Evolutionary conservation across 1,140 invertebrate genomes (phyloP).

Genomic region (Elymnias hypermnestra): DNA sequence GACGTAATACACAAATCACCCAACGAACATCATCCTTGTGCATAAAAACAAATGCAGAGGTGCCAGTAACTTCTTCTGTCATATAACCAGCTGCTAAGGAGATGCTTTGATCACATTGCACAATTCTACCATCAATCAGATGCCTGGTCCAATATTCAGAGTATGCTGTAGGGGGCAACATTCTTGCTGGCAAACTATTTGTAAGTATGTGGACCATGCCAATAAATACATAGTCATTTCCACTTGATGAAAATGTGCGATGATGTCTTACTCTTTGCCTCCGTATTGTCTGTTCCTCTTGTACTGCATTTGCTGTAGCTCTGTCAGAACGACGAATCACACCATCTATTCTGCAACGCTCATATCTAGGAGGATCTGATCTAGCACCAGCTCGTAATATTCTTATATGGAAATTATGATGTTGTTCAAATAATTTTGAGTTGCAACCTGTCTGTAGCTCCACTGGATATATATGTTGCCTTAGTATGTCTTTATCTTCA

Average conservation of each 20-base stretch:
- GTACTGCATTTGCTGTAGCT: slow-evolving; percentile 62
- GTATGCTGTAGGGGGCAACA: slow-evolving; percentile 82
- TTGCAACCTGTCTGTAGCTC: slow-evolving; percentile 61
- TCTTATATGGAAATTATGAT: slow-evolving; percentile 76
- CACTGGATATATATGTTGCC: slow-evolving; percentile 81
- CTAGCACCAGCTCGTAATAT: slow-evolving; percentile 81
- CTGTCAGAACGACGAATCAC: slow-evolving; percentile 74
- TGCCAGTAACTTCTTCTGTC: slow-evolving; percentile 88
- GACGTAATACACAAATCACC: slow-evolving; percentile 88
- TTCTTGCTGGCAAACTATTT: slow-evolving; percentile 81
- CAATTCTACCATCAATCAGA: slow-evolving; percentile 89
- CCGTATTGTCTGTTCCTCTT: slow-evolving; percentile 74
- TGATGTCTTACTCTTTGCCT: slow-evolving; percentile 72
- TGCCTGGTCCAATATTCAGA: slow-evolving; percentile 92
- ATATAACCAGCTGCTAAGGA: slow-evolving; percentile 91
- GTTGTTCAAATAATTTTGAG: slow-evolving; percentile 54
- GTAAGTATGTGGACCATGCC: slow-evolving; percentile 82
- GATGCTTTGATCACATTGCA: slow-evolving; percentile 92
- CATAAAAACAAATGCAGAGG: slow-evolving; percentile 91
- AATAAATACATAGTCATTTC: slow-evolving; percentile 81
- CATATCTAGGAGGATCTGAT: slow-evolving; percentile 83
- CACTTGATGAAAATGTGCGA: slow-evolving; percentile 73
- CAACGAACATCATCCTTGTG: slow-evolving; percentile 91
- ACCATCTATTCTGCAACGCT: slow-evolving; percentile 81
- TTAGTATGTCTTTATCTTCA: slow-evolving; percentile 87